phyloP scores from a whole-genome alignment of 2,888 invertebrate genomes.

The Hirtodrosophila cameraria region DNA sequence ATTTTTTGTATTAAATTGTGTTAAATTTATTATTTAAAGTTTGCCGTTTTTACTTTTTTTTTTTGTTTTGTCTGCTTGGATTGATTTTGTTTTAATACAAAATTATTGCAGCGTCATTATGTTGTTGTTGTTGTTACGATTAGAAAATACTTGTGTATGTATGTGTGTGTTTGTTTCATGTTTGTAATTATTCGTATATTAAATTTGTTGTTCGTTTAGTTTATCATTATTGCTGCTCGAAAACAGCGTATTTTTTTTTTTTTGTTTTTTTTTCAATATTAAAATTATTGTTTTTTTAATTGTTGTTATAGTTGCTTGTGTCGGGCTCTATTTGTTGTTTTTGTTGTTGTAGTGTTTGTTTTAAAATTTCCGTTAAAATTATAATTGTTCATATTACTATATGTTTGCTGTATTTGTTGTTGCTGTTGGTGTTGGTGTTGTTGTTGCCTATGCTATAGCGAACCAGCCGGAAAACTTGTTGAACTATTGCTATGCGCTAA shows the following conservation, averaged over 20 bases:
- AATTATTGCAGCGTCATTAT: conserved; percentile 42
- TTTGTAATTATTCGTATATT: conserved; percentile 22
- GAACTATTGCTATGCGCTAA: conserved; percentile 98
- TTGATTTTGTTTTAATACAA: conserved; percentile 44
- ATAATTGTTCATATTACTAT: conserved; percentile 68
- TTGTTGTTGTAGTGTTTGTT: conserved; percentile 45
- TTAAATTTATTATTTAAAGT: conserved; percentile 41
- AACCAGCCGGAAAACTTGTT: conserved; percentile 94
- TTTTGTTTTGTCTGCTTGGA: conserved; percentile 30
- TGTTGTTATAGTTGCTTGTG: conserved; percentile 69
- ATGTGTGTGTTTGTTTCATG: conserved; percentile 4
- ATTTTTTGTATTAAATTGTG: conserved; percentile 36
- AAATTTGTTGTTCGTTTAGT: conserved; percentile 24
- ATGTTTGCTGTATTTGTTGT: conserved; percentile 48
- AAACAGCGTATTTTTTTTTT: conserved; percentile 20
- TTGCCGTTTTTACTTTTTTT: conserved; percentile 5
- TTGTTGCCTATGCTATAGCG: conserved; percentile 86
- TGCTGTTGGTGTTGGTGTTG: conserved; percentile 41
- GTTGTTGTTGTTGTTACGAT: conserved; percentile 37
- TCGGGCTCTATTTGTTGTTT: conserved; percentile 49
- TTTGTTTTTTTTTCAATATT: conserved; percentile 16
- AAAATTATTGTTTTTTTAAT: conserved; percentile 35
- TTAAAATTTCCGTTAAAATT: conserved; percentile 82
- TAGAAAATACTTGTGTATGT: conserved; percentile 48
- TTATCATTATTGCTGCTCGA: conserved; percentile 35